Evolutionary conservation across 2,888 invertebrate genomes (phyloP).

Genomic region (Erpobdella octoculata): DNA sequence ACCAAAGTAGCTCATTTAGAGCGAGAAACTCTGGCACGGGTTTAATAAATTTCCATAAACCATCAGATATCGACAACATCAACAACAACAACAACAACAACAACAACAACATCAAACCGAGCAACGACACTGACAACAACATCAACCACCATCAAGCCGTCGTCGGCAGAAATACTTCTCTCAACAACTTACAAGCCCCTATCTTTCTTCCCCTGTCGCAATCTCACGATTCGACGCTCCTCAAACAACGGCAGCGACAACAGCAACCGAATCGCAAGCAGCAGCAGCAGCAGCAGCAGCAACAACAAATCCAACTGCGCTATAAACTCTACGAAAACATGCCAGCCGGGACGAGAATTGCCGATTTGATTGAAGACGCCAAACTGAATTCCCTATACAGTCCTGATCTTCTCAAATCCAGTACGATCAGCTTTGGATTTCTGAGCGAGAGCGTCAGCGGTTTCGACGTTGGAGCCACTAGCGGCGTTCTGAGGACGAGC

Average conservation of each 20-base stretch:
- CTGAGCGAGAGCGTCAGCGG: background rate
- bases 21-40: no score
- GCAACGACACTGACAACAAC: background rate
- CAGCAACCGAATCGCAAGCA: background rate
- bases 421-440: background rate
- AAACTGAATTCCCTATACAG: background rate
- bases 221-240: background rate
- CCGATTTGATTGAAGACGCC: background rate
- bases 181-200: no score
- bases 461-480: slow-evolving; percentile 6
- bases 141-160: background rate
- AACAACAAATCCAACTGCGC: slow-evolving; percentile 12
- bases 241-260: background rate
- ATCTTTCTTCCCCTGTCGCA: background rate
- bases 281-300: slow-evolving; percentile 4
- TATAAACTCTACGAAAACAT: slow-evolving; percentile 15
- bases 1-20: no score
- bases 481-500: background rate
- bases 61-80: background rate
- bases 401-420: background rate
- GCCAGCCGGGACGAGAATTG: background rate
- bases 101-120: background rate
- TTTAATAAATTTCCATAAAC: background rate
- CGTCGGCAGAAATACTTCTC: background rate
- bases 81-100: background rate